Evolutionary conservation across 1,140 invertebrate genomes (phyloP).

Genomic region (Plutomurus gul): DNA sequence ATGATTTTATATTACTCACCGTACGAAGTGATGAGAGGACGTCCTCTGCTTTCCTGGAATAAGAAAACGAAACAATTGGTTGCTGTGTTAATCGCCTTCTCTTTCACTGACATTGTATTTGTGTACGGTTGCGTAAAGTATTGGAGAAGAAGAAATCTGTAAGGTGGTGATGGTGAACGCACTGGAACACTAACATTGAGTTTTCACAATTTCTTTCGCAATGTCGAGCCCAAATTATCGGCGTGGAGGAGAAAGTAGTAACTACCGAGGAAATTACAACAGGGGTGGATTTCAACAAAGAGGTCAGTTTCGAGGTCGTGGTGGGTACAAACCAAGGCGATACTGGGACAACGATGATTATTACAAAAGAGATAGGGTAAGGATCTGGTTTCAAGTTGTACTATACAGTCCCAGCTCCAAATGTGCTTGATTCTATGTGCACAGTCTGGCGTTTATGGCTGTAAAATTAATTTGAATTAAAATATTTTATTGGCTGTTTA

Average conservation of each 20-base stretch:
- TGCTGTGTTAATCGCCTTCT: slow-evolving; percentile 13
- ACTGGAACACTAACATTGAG: background rate
- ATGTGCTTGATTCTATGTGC: too few relatives aligned
- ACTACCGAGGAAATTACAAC: slow-evolving; percentile 5
- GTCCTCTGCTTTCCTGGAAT: background rate
- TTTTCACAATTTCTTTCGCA: background rate
- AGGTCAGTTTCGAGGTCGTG: slow-evolving; percentile 13
- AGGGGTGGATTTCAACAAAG: background rate
- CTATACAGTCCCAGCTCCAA: too few relatives aligned
- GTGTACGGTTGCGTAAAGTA: background rate
- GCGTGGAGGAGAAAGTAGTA: slow-evolving; percentile 25
- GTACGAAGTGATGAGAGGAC: background rate
- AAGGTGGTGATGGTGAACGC: background rate
- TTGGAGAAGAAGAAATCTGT: background rate
- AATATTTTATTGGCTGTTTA: background rate
- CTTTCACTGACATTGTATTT: slow-evolving; percentile 26
- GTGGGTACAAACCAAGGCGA: slow-evolving; percentile 36
- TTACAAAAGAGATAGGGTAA: slow-evolving; percentile 44
- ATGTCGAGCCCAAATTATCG: slow-evolving; percentile 9
- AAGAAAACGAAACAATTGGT: background rate
- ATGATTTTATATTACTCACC: too few relatives aligned
- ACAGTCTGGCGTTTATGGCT: background rate
- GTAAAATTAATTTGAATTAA: background rate
- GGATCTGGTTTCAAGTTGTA: too few relatives aligned
- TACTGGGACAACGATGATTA: slow-evolving; percentile 52